Conservation (phyloP, 2,113 vertebrate genomes). For the Tinamus guttatus region DNA sequence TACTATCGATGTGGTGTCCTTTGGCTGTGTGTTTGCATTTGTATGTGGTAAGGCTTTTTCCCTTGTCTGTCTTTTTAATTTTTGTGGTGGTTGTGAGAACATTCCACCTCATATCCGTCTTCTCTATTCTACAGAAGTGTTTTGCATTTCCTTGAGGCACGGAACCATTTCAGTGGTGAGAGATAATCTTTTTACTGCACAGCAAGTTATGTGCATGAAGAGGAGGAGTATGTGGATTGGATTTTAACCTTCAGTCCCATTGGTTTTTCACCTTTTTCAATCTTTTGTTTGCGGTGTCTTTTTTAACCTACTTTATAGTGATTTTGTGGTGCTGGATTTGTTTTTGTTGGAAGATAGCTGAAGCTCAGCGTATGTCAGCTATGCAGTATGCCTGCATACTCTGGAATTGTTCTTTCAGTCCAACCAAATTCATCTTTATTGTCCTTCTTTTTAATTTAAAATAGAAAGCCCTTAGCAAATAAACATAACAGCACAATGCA, state of each 20-base stretch:
- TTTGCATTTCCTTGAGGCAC: constrained; percentile 40
- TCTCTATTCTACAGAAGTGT: background rate
- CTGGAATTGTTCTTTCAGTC: constrained; percentile 19
- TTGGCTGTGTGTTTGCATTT: background rate
- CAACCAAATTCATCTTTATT: constrained; percentile 15
- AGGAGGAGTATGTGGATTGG: background rate
- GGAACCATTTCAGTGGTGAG: background rate
- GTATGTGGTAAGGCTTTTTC: background rate
- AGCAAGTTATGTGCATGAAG: background rate
- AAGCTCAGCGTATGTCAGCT: background rate
- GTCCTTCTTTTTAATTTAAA: constrained; percentile 36
- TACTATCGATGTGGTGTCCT: background rate
- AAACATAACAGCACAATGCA: background rate
- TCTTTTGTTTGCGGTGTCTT: background rate
- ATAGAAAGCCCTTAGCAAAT: background rate
- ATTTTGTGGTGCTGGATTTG: background rate
- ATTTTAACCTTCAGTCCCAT: background rate
- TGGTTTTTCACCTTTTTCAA: constrained; percentile 14
- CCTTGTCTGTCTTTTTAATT: background rate
- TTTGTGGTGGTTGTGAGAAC: background rate
- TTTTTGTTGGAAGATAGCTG: background rate
- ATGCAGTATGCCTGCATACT: background rate
- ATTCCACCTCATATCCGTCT: background rate
- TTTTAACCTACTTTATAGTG: background rate
- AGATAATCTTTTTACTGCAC: background rate